Conservation (phyloP, 1,140 invertebrate species). For the Drosophila ercepeae region DNA sequence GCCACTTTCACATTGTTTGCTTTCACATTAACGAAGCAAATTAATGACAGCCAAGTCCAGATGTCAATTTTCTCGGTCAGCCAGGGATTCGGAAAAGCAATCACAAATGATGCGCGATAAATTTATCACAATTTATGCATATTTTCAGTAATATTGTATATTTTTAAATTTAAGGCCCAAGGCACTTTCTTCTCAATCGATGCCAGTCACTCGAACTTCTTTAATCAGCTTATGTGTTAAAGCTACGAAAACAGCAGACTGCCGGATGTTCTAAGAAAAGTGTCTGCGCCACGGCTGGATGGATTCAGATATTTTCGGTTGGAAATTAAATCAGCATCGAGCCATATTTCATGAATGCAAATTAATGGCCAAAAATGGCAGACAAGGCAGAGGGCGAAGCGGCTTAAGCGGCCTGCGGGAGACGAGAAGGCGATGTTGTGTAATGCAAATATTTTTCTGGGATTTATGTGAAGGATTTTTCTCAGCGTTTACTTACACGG, state of each 20-base stretch:
- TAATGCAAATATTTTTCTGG: constrained; percentile 66
- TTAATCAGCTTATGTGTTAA: constrained; percentile 15
- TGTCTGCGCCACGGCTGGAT: neutral
- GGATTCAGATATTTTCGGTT: constrained; percentile 14
- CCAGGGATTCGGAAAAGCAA: constrained; percentile 19
- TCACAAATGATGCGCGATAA: constrained; percentile 24
- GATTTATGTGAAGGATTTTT: constrained; percentile 74
- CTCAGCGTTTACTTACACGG: constrained; percentile 36
- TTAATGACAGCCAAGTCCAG: constrained; percentile 50
- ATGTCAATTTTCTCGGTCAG: constrained; percentile 39
- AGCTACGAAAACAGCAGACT: constrained; percentile 18
- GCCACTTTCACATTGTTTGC: constrained; percentile 46
- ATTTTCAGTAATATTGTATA: constrained; percentile 8
- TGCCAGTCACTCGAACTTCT: neutral
- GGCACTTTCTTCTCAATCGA: neutral
- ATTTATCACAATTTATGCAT: constrained; percentile 25
- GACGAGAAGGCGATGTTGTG: neutral
- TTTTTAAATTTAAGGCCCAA: constrained; percentile 14
- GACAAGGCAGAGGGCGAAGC: constrained; percentile 20
- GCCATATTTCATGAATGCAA: constrained; percentile 54
- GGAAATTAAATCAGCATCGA: constrained; percentile 27
- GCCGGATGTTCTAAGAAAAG: constrained; percentile 13
- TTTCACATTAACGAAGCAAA: constrained; percentile 45
- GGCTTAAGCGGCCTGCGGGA: constrained; percentile 19
- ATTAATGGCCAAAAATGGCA: constrained; percentile 45